phyloP scores from a whole-genome alignment of 2,888 invertebrate species.

The Strigamia crassipes region DNA sequence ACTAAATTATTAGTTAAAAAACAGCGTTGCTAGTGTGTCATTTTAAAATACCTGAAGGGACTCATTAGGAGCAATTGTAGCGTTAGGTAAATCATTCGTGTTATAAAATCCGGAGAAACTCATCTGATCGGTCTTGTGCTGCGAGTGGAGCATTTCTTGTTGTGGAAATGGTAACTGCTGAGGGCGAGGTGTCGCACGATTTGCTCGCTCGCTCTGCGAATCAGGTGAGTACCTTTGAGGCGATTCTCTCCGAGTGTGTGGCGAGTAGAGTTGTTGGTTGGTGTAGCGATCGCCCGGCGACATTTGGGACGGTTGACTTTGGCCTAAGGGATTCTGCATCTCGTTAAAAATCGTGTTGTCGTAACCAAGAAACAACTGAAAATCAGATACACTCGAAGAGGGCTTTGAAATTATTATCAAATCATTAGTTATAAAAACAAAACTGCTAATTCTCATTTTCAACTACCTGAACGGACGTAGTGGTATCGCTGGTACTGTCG shows the following conservation, averaged over 20 bases:
- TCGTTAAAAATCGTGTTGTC: slow-evolving; percentile 60
- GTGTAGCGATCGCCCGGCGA: slow-evolving; percentile 56
- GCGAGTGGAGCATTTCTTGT: slow-evolving; percentile 52
- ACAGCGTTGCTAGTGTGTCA: not conserved
- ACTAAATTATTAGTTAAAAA: not conserved
- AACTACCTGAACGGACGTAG: slow-evolving; percentile 76
- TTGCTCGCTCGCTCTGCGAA: slow-evolving; percentile 50
- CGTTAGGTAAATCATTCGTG: slow-evolving; percentile 81
- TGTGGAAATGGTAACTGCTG: slow-evolving; percentile 54
- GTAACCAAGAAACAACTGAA: slow-evolving; percentile 69
- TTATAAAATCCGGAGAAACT: slow-evolving; percentile 62
- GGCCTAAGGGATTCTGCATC: slow-evolving; percentile 57
- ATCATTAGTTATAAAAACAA: not conserved
- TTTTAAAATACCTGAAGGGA: slow-evolving; percentile 68
- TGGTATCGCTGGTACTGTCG: slow-evolving; percentile 83
- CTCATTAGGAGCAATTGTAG: slow-evolving; percentile 87
- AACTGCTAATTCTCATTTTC: slow-evolving; percentile 17
- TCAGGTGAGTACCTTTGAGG: slow-evolving; percentile 54
- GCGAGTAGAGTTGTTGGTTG: slow-evolving; percentile 63
- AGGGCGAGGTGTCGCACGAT: slow-evolving; percentile 53
- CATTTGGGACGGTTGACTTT: slow-evolving; percentile 57
- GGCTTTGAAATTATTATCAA: slow-evolving; percentile 56
- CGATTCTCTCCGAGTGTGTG: slow-evolving; percentile 65
- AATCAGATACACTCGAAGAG: slow-evolving; percentile 63
- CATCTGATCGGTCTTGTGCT: no score